phyloP scores from a whole-genome alignment of 2,888 invertebrate genomes.

The Cistogaster globosa region DNA sequence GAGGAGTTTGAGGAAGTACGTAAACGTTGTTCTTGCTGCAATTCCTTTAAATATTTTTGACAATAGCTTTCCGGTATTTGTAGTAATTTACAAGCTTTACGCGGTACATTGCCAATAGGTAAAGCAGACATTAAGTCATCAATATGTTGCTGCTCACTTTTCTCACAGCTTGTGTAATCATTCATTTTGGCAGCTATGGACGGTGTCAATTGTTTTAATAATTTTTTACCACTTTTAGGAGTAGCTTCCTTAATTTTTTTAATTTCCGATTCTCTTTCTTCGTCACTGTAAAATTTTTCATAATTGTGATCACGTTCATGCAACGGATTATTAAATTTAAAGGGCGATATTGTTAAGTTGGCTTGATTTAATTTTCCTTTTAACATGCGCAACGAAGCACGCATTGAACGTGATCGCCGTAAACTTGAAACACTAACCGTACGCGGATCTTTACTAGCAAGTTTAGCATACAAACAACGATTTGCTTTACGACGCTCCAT shows the following conservation, averaged over 20 bases:
- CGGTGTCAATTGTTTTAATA: slow-evolving; percentile 11
- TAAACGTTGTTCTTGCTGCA: slow-evolving; percentile 43
- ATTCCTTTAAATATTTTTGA: slow-evolving; percentile 71
- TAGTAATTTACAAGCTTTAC: slow-evolving; percentile 80
- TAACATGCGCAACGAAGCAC: slow-evolving; percentile 88
- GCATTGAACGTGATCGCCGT: slow-evolving; percentile 88
- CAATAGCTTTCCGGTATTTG: slow-evolving; percentile 80
- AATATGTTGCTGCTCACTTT: slow-evolving; percentile 72
- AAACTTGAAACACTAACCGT: slow-evolving; percentile 73
- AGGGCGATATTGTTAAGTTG: slow-evolving; percentile 77
- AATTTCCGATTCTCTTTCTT: slow-evolving; percentile 61
- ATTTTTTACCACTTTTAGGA: neutral
- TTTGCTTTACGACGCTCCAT: slow-evolving; percentile 79
- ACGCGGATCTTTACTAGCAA: slow-evolving; percentile 67
- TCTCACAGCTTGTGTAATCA: slow-evolving; percentile 10
- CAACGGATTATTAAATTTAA: slow-evolving; percentile 76
- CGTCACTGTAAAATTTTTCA: slow-evolving; percentile 72
- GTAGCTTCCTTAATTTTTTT: slow-evolving; percentile 5
- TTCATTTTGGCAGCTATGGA: neutral
- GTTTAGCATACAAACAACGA: slow-evolving; percentile 76
- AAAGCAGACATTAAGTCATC: slow-evolving; percentile 79
- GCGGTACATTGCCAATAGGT: slow-evolving; percentile 78
- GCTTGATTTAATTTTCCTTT: slow-evolving; percentile 84
- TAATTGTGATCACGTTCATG: slow-evolving; percentile 65
- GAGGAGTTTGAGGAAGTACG: neutral